Percentiles rank a stretch among this genome's conserved stretches.
Conservation (phyloP, 2,113 vertebrate species). For the Ornithorhynchus anatinus region DNA sequence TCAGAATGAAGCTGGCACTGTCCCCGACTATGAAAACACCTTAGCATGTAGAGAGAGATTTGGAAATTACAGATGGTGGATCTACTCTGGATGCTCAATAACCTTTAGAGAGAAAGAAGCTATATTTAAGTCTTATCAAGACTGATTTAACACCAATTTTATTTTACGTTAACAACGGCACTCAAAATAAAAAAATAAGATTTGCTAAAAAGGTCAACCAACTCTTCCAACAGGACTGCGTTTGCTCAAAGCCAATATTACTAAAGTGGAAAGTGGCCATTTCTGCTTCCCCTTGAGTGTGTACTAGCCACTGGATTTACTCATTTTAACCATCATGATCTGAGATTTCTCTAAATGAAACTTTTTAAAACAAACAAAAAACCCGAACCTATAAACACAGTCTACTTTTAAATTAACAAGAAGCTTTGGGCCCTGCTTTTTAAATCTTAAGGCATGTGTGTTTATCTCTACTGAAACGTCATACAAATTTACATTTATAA, state of each 20-base stretch:
- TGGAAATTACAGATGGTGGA: slow-evolving; percentile 44
- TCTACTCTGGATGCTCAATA: slow-evolving; percentile 51
- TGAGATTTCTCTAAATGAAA: slow-evolving; percentile 60
- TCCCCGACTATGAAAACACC: slow-evolving; percentile 61
- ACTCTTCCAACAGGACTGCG: slow-evolving; percentile 54
- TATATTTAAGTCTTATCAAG: slow-evolving; percentile 52
- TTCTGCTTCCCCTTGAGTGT: slow-evolving; percentile 48
- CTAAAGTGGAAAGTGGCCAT: slow-evolving; percentile 54
- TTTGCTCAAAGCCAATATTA: slow-evolving; percentile 64
- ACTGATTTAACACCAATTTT: slow-evolving; percentile 50
- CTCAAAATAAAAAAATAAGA: slow-evolving; percentile 79
- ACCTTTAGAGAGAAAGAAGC: slow-evolving; percentile 58
- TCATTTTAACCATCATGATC: slow-evolving; percentile 27
- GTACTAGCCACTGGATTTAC: slow-evolving; percentile 43
- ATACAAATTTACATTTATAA: slow-evolving; percentile 77
- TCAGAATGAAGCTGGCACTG: slow-evolving; percentile 56
- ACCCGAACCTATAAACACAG: slow-evolving; percentile 64
- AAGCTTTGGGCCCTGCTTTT: slow-evolving; percentile 80
- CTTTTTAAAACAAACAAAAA: slow-evolving; percentile 67
- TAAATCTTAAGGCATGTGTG: slow-evolving; percentile 83
- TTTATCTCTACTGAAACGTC: slow-evolving; percentile 73
- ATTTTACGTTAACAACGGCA: slow-evolving; percentile 61
- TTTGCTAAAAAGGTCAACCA: slow-evolving; percentile 73
- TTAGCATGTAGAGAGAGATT: slow-evolving; percentile 46
- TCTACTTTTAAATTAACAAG: slow-evolving; percentile 66